phyloP scores from a whole-genome alignment of 2,113 vertebrate genomes.

The Smithornis capensis region DNA sequence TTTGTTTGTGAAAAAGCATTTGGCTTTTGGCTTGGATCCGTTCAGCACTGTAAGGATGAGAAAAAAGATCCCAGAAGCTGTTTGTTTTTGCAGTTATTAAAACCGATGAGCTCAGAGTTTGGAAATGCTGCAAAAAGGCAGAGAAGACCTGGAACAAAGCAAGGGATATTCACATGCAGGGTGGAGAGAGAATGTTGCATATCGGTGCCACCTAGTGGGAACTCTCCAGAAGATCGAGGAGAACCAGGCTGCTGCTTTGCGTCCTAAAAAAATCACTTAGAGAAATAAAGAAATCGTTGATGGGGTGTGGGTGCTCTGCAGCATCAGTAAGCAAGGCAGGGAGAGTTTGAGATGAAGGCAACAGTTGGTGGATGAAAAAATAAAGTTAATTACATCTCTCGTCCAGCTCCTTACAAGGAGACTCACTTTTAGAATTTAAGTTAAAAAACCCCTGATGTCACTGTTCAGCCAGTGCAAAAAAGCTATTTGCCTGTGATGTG shows the following conservation, averaged over 20 bases:
- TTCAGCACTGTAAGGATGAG: background rate
- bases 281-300: background rate
- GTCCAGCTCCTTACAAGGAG: background rate
- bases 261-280: rapidly evolving
- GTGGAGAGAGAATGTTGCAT: background rate
- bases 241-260: background rate
- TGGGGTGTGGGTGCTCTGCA: background rate
- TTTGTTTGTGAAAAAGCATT: background rate
- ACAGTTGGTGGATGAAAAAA: background rate
- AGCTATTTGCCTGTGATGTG: background rate
- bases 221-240: background rate
- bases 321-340: background rate
- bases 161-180: background rate
- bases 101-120: conserved; percentile 28
- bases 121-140: background rate
- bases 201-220: conserved; percentile 63
- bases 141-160: background rate
- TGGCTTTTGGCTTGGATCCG: background rate
- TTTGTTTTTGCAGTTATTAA: conserved; percentile 24
- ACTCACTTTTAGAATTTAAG: too few species aligned
- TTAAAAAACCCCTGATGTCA: background rate
- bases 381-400: background rate
- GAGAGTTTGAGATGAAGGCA: background rate
- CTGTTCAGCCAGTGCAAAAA: background rate
- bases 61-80: background rate